Evolutionary conservation across 2,888 invertebrate species (phyloP).

Genomic region (Dendrolimus pini): DNA sequence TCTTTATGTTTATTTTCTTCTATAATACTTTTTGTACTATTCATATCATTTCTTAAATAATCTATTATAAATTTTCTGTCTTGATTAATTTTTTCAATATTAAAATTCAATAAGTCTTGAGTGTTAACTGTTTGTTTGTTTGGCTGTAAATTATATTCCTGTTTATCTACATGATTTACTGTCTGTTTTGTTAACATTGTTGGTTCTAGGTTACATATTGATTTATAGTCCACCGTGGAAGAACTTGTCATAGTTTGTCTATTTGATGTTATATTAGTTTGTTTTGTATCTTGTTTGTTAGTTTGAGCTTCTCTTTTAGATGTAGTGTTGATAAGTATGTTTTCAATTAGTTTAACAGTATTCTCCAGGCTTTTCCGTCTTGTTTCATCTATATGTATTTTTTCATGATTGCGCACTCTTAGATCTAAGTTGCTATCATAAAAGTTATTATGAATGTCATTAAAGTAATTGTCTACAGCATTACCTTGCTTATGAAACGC

Average conservation of each 20-base stretch:
- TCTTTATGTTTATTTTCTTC: not conserved
- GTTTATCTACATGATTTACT: not conserved
- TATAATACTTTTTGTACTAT: not conserved
- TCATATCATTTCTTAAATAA: not conserved
- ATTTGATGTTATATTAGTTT: not conserved
- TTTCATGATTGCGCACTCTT: slow-evolving; percentile 18
- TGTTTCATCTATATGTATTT: slow-evolving; percentile 20
- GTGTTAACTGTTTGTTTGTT: not conserved
- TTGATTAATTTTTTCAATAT: not conserved
- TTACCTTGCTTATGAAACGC: slow-evolving; percentile 23
- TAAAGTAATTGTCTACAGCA: slow-evolving; percentile 15
- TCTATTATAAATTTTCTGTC: not conserved
- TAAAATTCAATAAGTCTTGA: not conserved
- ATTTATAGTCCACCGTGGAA: no score
- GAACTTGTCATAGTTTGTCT: no score
- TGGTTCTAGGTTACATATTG: not conserved
- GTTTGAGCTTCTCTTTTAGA: slow-evolving; percentile 16
- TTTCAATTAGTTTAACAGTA: slow-evolving; percentile 53
- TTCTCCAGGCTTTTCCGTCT: slow-evolving; percentile 52
- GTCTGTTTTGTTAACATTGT: not conserved
- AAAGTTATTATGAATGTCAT: slow-evolving; percentile 18
- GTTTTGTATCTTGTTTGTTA: slow-evolving; percentile 3
- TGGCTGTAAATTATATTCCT: no score
- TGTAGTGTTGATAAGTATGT: slow-evolving; percentile 40
- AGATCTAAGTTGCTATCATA: slow-evolving; percentile 24